phyloP scores from a whole-genome alignment of 2,888 invertebrate species.

The Drosophila nr. perissopoda region DNA sequence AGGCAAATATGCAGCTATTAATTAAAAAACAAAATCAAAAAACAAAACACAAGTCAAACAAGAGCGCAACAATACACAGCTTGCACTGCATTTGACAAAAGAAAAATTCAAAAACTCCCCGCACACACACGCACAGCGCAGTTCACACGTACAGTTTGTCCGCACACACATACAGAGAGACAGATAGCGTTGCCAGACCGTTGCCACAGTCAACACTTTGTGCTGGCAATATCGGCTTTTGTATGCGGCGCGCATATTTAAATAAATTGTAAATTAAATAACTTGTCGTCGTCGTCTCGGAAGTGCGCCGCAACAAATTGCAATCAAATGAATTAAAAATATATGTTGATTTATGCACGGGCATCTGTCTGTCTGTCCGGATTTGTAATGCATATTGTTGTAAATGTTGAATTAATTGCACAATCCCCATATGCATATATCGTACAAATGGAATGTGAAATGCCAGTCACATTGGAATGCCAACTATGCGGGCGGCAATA shows the following conservation, averaged over 20 bases:
- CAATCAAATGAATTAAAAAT: conserved; percentile 53
- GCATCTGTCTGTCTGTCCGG: conserved; percentile 21
- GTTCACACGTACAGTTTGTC: conserved; percentile 61
- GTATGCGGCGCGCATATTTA: conserved; percentile 61
- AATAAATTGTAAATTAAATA: conserved; percentile 49
- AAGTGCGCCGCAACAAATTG: conserved; percentile 47
- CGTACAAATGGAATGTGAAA: conserved; percentile 24
- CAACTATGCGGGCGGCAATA: conserved; percentile 71
- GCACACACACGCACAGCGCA: conserved; percentile 31
- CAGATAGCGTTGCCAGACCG: conserved; percentile 53
- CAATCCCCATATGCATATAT: conserved; percentile 61
- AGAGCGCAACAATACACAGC: conserved; percentile 18
- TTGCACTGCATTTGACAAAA: conserved; percentile 59
- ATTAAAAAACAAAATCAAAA: conserved; percentile 69
- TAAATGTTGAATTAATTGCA: conserved; percentile 77
- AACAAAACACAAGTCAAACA: conserved; percentile 23
- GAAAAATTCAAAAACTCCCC: conserved; percentile 56
- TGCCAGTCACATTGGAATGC: conserved; percentile 71
- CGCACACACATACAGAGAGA: background rate
- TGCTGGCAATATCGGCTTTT: conserved; percentile 54
- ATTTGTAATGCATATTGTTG: conserved; percentile 62
- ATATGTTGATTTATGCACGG: conserved; percentile 56
- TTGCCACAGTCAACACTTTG: conserved; percentile 38
- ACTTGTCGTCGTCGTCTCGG: conserved; percentile 14
- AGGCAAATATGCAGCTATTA: conserved; percentile 79